Base-by-base conservation (phyloP, 2,888 invertebrate species). In the Seladonia tumulorum region DNA sequence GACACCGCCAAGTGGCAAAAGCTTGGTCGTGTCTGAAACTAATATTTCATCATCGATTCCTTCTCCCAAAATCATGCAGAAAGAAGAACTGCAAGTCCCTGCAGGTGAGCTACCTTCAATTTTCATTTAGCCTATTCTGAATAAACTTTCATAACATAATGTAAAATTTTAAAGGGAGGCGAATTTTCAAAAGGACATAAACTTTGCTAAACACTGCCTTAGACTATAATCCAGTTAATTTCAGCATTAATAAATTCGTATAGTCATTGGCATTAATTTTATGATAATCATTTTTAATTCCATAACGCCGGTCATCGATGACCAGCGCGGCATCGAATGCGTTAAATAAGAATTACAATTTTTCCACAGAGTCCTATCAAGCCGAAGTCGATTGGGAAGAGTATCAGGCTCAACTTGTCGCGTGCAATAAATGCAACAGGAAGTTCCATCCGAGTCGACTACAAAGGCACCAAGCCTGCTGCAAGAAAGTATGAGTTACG, bases 381-480 rank as follows among this genome's bases (percentile, higher is more conserved):
- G n/a, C 76, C 4, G 8, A 84, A 57, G 82, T 94, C 2, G 83
- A 94, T 87, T 94, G 92, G 93, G 90, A 93, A 16, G 76, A 93
- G 29, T 91, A 93, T 72, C 86, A 91, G 63, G 86, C 90, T 5
- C 88, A 92, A 75, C 88, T 94, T 29, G 80, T 93, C 29, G 35
- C 70, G 8, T 94, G 94, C 47, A 76, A 82, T 49, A 92, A 92
- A 78, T 94, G 94, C 73, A 87, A 89, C 4, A 90, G 94, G 42
- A 92, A 87, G 72, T 94, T 94, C 66, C 87, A 90, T 57, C 91
- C 93, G 5, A 12, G 88, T 35, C 88, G 94, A 71, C 83, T 94
- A 47, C 70, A 90, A 29, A 93, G 90, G 76, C 93, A 94, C 63
- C 79, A 88, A 68, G 29, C 74, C 12, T 88, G 88, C 12, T 90